Conservation (phyloP, 2,888 invertebrate genomes). For the Dysmachus trigonus region DNA sequence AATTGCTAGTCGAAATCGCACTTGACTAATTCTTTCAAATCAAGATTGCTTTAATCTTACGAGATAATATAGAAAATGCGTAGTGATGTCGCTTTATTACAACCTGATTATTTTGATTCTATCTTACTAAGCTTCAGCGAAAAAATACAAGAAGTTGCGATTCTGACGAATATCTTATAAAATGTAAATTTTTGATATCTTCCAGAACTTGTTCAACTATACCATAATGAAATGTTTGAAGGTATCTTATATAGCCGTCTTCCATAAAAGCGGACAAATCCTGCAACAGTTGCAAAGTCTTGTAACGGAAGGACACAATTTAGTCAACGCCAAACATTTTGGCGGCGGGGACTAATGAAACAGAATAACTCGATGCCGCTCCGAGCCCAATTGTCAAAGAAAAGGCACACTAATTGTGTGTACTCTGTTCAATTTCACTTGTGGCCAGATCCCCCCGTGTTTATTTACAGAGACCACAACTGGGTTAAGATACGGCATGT, state of each 20-base stretch:
- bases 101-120: too few species aligned
- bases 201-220: too few species aligned
- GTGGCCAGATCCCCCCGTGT: constrained; percentile 26
- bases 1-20: too few species aligned
- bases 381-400: constrained; percentile 11
- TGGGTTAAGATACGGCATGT: constrained; percentile 39
- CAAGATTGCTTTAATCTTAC: too few species aligned
- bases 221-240: neutral
- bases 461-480: constrained; percentile 33
- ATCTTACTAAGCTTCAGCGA: too few species aligned
- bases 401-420: constrained; percentile 24
- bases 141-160: too few species aligned
- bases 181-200: too few species aligned
- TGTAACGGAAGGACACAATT: neutral
- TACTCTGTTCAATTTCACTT: constrained; percentile 36
- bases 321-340: neutral
- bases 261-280: neutral
- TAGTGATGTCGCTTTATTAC: too few species aligned
- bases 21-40: too few species aligned
- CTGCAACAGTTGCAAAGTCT: neutral
- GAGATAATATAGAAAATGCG: too few species aligned
- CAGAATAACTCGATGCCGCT: constrained; percentile 8
- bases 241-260: neutral
- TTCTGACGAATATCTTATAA: too few species aligned
- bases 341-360: neutral